Percentiles rank a stretch among this genome's conserved stretches.
phyloP scores from a whole-genome alignment of 2,113 vertebrate species.

The Ammodytes marinus region DNA sequence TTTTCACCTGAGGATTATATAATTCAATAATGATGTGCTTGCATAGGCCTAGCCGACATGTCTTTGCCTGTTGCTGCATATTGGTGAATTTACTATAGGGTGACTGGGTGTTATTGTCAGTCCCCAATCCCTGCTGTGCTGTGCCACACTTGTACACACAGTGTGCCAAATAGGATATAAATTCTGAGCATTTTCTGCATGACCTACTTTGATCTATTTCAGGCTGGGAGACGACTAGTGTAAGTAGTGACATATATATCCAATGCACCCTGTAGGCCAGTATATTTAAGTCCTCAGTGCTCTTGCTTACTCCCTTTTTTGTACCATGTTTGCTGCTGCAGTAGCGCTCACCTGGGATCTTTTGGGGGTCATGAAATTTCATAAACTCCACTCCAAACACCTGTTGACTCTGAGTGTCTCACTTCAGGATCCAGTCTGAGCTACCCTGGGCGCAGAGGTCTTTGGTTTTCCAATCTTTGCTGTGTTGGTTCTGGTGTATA shows the following conservation, averaged over 20 bases:
- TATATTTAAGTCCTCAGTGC: background rate
- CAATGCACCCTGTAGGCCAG: background rate
- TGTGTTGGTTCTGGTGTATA: background rate
- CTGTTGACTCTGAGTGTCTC: background rate
- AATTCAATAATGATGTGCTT: background rate
- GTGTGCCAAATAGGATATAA: background rate
- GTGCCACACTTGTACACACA: no score
- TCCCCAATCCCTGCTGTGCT: background rate
- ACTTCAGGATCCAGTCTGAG: conserved; percentile 12
- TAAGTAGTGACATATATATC: background rate
- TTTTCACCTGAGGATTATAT: no score
- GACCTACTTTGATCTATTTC: conserved; percentile 36
- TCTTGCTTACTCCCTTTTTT: background rate
- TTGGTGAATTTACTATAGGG: background rate
- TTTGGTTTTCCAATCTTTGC: background rate
- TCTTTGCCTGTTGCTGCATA: background rate
- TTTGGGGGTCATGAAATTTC: background rate
- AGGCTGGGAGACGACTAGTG: background rate
- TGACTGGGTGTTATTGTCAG: background rate
- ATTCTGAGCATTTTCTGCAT: conserved; percentile 7
- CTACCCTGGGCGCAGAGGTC: background rate
- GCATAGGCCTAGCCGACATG: background rate
- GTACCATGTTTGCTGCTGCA: background rate
- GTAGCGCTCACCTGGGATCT: conserved; percentile 13
- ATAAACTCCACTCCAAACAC: background rate